A percentile compares a stretch with the other conserved stretches of the same genome.
phyloP scores from a whole-genome alignment of 2,888 invertebrate species.

The Scaptomyza flava region DNA sequence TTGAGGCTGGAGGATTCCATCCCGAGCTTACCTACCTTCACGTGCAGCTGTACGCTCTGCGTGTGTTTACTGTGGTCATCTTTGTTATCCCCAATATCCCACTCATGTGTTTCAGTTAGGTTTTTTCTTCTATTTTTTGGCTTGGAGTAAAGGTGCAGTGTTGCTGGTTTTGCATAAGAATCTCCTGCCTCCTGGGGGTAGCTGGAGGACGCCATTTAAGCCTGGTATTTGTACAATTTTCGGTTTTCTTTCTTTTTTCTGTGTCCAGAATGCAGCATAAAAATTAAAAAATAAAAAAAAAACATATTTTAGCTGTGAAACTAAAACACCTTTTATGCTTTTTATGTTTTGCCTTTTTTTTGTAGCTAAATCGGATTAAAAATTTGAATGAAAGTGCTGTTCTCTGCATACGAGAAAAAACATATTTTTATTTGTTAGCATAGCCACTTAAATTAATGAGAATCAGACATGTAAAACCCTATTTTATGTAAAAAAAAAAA shows the following conservation, averaged over 20 bases:
- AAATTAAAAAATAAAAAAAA: conserved; percentile 4
- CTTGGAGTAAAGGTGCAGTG: conserved; percentile 43
- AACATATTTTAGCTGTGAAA: conserved; percentile 1
- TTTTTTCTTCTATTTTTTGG: too few species aligned
- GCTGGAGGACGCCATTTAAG: conserved; percentile 29
- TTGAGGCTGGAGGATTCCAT: neutral
- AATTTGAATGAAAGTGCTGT: conserved; percentile 14
- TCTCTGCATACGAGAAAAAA: conserved; percentile 2
- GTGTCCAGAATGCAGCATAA: conserved; percentile 4
- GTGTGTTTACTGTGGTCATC: conserved; percentile 44
- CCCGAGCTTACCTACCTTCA: conserved; percentile 39
- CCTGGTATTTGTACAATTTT: conserved; percentile 41
- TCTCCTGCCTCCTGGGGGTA: conserved; percentile 9
- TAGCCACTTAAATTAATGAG: conserved; percentile 3
- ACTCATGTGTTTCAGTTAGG: conserved; percentile 30
- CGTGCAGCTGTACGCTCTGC: conserved; percentile 35
- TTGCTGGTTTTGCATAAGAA: conserved; percentile 35
- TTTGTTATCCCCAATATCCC: conserved; percentile 29
- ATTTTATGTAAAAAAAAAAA: neutral
- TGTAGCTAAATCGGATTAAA: conserved; percentile 49
- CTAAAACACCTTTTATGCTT: conserved; percentile 28
- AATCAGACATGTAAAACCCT: neutral
- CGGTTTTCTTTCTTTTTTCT: neutral
- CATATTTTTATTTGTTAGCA: conserved; percentile 13
- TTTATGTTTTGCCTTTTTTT: conserved; percentile 19